Evolutionary conservation across 2,888 invertebrate genomes (phyloP), one percentile per base, ranked within the genome.

Genomic region (Amiota minor): DNA sequence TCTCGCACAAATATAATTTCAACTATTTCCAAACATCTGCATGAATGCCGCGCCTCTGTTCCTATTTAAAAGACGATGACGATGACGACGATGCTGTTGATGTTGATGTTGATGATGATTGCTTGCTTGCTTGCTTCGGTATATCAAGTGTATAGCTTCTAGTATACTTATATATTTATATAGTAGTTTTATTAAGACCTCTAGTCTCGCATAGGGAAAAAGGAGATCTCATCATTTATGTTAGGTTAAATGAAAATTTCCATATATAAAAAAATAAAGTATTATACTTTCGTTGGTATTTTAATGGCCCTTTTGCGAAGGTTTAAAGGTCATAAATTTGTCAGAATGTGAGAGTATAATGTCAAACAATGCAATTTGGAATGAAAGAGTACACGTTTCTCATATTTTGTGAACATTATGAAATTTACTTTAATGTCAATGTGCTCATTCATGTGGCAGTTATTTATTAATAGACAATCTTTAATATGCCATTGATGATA

Each of bases 311-410:
- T 86, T 81, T 87, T 87, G n/a, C 82, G 85, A 87, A 87, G 87
- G 87, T 88, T 88, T 88, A 88, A 68, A 83, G 82, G 80, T 79
- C 87, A 86, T 87, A 86, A 87, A 87, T 80, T 83, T 88, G 87
- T 87, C 87, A 88, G 86, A 88, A 86, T 18, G 45, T 9, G 67
- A 11, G 49, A 8, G 6, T 14, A 53, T 53, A 68, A 14, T 68
- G 18, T 67, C 50, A 46, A 35, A 46, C 20, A 53, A 23, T 2
- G 18, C 23, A 50, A n/a, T 35, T 62, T 35, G n/a, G 62, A 14
- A 23, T 18, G 14, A 14, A 12, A 8, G 35, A 35, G 23, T 18
- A 35, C 23, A 62, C 14, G 20, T 20, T 47, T 18, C 53, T 9
- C 23, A 53, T 50, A 53, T 68, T 50, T 68, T 68, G 53, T 59